A percentile compares a stretch with the other conserved stretches of the same genome.
Conservation (phyloP, 35 echinoderm and acorn worm species). For the Amphiura filiformis region DNA sequence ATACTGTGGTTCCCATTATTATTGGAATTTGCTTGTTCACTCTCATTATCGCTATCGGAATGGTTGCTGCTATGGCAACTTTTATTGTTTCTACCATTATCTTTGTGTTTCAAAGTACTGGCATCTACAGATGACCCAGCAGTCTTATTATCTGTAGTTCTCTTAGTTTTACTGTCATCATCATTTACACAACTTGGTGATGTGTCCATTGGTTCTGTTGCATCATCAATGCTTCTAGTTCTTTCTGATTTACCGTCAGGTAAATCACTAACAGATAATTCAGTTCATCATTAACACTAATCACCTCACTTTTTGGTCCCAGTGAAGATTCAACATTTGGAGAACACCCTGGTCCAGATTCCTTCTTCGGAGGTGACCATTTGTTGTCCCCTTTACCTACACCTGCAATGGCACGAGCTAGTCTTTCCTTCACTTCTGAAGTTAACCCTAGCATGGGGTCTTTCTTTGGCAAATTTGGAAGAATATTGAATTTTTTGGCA, state of each 20-base stretch:
- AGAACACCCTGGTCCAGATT: background rate
- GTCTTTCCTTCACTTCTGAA: conserved; percentile 12
- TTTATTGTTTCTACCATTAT: background rate
- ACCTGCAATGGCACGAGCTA: background rate
- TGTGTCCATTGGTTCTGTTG: no score
- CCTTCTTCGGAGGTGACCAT: no score
- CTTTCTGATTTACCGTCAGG: no score
- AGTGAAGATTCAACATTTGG: background rate
- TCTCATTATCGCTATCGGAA: background rate
- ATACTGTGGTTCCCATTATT: background rate
- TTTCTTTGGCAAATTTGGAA: background rate
- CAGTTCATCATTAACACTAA: no score
- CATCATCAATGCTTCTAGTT: no score
- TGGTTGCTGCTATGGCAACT: background rate
- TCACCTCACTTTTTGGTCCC: no score
- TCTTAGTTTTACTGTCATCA: background rate
- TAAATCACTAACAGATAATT: no score
- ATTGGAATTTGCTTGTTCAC: background rate
- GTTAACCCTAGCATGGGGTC: background rate
- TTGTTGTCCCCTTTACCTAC: background rate
- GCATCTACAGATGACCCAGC: background rate
- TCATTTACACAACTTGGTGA: no score
- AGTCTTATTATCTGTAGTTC: background rate
- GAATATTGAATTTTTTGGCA: background rate
- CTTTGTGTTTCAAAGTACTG: no score